Percentiles rank a stretch among this genome's conserved stretches.
Evolutionary conservation across 2,888 invertebrate genomes (phyloP).

Genomic region (Acrobasis consociella): DNA sequence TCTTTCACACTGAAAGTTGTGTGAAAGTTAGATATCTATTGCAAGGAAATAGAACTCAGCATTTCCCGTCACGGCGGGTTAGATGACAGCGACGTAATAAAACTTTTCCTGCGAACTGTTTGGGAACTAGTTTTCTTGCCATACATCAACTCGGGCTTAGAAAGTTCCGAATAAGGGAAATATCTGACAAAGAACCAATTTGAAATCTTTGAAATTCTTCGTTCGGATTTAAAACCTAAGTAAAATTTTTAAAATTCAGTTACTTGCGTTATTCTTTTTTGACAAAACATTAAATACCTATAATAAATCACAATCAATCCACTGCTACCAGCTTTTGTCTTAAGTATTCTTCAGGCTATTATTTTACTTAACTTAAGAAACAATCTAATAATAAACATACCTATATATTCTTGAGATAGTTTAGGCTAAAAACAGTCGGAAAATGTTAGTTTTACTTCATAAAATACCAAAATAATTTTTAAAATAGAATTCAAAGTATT

Average conservation of each 20-base stretch:
- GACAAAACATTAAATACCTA: no score
- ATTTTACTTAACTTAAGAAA: no score
- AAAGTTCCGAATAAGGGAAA: constrained; percentile 17
- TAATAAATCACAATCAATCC: no score
- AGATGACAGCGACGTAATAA: constrained; percentile 59
- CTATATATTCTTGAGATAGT: no score
- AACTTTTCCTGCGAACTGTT: constrained; percentile 48
- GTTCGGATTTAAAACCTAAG: not conserved
- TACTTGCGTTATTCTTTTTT: no score
- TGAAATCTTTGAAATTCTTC: constrained; percentile 2
- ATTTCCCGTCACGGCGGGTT: constrained; percentile 40
- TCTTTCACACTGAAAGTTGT: constrained; percentile 11
- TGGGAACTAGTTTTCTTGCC: constrained; percentile 37
- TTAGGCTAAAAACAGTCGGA: no score
- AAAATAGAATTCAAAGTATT: no score
- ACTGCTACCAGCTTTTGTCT: no score
- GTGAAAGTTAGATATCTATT: constrained; percentile 20
- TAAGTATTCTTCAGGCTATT: no score
- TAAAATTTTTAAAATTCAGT: not conserved
- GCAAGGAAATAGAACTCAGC: constrained; percentile 41
- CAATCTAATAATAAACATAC: no score
- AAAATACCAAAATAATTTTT: no score
- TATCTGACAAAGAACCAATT: constrained; percentile 21
- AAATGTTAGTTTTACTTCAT: no score
- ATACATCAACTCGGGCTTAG: constrained; percentile 21